Conservation (phyloP, 1,140 invertebrate genomes). For the Reticulitermes speratus region DNA sequence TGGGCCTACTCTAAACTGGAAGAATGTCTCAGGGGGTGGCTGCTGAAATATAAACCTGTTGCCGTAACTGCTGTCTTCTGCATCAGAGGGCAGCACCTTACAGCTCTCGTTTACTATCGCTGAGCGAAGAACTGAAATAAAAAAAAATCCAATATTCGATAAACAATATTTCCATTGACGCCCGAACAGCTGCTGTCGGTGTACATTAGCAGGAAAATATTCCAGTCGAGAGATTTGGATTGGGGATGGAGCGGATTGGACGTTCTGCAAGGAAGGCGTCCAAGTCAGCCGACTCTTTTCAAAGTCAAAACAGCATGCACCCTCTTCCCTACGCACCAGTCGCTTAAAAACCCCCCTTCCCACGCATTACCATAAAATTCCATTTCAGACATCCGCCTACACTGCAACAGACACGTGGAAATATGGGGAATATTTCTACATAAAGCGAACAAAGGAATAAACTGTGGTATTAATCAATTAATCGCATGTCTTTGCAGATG, state of each 20-base stretch:
- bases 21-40: no score
- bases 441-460: background rate
- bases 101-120: background rate
- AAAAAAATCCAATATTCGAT: conserved; percentile 8
- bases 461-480: no score
- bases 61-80: background rate
- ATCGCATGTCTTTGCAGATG: no score
- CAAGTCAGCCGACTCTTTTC: background rate
- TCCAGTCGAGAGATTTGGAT: background rate
- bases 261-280: background rate
- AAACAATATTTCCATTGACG: conserved; percentile 16
- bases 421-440: background rate
- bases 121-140: background rate
- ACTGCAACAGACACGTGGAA: background rate
- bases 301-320: background rate
- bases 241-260: background rate
- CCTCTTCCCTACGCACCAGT: background rate
- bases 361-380: background rate
- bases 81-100: background rate
- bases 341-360: background rate
- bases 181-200: background rate
- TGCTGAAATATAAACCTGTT: background rate
- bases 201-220: background rate
- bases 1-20: no score
- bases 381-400: background rate